Percentiles rank a stretch among this genome's conserved stretches.
Evolutionary conservation across 2,797 vertebrate species (phyloP).

Genomic region (Tadarida brasiliensis): DNA sequence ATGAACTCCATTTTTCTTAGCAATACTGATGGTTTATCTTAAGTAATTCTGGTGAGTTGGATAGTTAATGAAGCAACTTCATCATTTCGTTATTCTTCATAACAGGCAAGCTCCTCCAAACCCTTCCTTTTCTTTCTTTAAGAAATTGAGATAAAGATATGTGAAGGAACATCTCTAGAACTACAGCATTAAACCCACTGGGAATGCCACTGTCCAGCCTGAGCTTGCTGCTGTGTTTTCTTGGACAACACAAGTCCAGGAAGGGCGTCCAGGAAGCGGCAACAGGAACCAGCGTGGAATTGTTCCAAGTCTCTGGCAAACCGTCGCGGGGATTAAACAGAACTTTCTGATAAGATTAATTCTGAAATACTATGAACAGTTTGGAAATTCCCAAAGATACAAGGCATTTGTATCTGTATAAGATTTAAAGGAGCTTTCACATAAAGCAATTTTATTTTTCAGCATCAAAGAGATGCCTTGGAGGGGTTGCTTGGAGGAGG

Average conservation of each 20-base stretch:
- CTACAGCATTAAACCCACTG: not conserved
- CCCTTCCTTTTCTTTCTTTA: not conserved
- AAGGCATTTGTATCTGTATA: conserved; percentile 72
- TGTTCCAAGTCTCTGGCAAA: conserved; percentile 40
- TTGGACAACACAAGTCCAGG: not conserved
- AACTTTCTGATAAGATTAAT: conserved; percentile 80
- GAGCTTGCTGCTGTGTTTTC: not conserved
- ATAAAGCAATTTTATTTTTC: conserved; percentile 69
- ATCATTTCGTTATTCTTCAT: not conserved
- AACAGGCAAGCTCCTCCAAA: not conserved
- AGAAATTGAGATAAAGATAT: not conserved
- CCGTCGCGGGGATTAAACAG: conserved; percentile 54
- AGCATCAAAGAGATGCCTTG: conserved; percentile 63
- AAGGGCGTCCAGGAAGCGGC: rapidly evolving
- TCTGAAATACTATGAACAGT: conserved; percentile 55
- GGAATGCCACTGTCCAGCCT: not conserved
- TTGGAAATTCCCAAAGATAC: conserved; percentile 65
- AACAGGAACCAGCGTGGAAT: not conserved
- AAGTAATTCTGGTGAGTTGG: not conserved
- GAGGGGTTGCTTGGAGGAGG: not conserved
- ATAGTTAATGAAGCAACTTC: not conserved
- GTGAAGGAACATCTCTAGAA: not conserved
- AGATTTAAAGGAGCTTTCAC: conserved; percentile 68
- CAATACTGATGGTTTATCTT: not conserved
- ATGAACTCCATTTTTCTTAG: conserved; percentile 21